These are phyloP conservation scores for Xylocampa areola DNA, from an alignment of 2,888 invertebrate genomes.

Conservation along the genomic window DNA sequence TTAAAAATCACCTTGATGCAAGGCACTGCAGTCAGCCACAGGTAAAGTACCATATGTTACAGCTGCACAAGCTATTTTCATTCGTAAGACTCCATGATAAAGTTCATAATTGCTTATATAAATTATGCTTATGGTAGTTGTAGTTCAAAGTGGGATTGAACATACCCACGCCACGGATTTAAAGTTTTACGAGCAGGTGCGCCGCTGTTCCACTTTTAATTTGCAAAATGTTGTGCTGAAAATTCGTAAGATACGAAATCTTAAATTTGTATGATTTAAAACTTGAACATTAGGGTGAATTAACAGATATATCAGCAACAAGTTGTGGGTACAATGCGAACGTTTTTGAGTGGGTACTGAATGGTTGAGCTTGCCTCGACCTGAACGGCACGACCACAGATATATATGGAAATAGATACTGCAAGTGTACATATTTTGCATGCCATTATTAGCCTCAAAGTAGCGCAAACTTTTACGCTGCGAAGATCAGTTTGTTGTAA, in stretches of 20 bases:
- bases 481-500: too few relatives aligned
- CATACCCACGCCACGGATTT: constrained; percentile 48
- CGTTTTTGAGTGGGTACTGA: constrained; percentile 23
- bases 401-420: too few relatives aligned
- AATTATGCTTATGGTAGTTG: constrained; percentile 22
- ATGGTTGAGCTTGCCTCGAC: constrained; percentile 33
- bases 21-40: constrained; percentile 16
- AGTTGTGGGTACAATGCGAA: constrained; percentile 34
- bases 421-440: too few relatives aligned
- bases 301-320: constrained; percentile 37
- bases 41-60: constrained; percentile 31
- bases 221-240: constrained; percentile 42
- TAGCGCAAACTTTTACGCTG: too few relatives aligned
- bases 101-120: constrained; percentile 37
- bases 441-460: too few relatives aligned
- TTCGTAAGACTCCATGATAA: constrained; percentile 11
- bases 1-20: constrained; percentile 53
- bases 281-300: constrained; percentile 21
- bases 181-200: constrained; percentile 52
- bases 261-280: background rate
- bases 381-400: too few relatives aligned
- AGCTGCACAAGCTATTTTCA: constrained; percentile 21
- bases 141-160: constrained; percentile 37
- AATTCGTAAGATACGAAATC: constrained; percentile 19
- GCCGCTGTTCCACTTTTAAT: constrained; percentile 52